Evolutionary conservation across 2,888 invertebrate species (phyloP).

Genomic region (Nasonia oneida): DNA sequence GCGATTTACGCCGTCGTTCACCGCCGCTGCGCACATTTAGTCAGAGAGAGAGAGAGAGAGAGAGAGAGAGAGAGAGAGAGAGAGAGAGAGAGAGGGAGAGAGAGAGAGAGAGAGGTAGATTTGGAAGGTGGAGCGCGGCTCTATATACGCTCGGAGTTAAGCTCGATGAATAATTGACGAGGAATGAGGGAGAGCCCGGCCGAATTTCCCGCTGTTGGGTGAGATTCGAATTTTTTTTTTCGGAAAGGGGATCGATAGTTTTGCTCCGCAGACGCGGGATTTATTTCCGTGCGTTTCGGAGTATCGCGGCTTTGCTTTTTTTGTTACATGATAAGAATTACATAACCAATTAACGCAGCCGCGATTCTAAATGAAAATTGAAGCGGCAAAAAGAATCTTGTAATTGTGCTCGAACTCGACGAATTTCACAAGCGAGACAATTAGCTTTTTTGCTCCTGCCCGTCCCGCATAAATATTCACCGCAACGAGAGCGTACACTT

Average conservation of each 20-base stretch:
- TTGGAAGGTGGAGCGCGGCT: conserved; percentile 12
- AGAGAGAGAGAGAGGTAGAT: background rate
- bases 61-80: background rate
- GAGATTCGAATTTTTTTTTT: background rate
- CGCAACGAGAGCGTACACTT: background rate
- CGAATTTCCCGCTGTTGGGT: conserved; percentile 16
- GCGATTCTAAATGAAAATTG: background rate
- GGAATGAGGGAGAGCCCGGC: background rate
- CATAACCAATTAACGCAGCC: too few relatives aligned
- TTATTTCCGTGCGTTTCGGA: background rate
- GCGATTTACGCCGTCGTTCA: conserved; percentile 43
- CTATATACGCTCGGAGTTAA: conserved; percentile 29
- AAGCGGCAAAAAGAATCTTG: background rate
- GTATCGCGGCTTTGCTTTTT: background rate
- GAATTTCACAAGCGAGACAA: conserved; percentile 7
- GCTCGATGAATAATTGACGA: conserved; percentile 60
- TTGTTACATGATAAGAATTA: background rate
- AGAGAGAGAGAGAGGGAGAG: background rate
- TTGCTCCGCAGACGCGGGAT: background rate
- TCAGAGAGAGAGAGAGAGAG: background rate
- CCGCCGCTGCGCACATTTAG: conserved; percentile 24
- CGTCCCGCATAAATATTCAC: background rate
- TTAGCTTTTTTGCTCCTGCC: background rate
- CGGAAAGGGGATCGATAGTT: conserved; percentile 16
- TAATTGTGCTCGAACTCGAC: background rate